A percentile compares a stretch with the other conserved stretches of the same genome.
These are phyloP conservation scores for Marronus borbonicus DNA, from an alignment of 2,888 invertebrate species.

Conservation along the genomic window DNA sequence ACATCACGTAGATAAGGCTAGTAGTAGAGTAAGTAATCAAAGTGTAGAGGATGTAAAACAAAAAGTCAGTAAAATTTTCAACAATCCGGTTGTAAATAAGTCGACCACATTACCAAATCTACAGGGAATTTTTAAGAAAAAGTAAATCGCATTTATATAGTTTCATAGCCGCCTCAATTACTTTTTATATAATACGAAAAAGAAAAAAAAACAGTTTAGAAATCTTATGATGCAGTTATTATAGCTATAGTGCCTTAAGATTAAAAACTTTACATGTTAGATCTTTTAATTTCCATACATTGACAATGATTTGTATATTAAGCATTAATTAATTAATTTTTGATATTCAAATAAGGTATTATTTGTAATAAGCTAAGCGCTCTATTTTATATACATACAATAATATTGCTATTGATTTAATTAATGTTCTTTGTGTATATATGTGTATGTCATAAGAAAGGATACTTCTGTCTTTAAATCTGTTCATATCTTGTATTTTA, in stretches of 20 bases:
- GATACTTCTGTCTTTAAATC: slow-evolving; percentile 13
- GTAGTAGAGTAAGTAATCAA: slow-evolving; percentile 67
- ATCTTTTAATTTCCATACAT: slow-evolving; percentile 16
- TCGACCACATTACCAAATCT: slow-evolving; percentile 68
- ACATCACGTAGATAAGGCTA: slow-evolving; percentile 55
- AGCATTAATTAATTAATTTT: slow-evolving; percentile 51
- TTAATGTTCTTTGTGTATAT: slow-evolving; percentile 29
- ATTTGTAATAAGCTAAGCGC: slow-evolving; percentile 9
- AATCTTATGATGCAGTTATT: slow-evolving; percentile 37
- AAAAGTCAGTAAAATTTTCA: slow-evolving; percentile 75
- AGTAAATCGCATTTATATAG: slow-evolving; percentile 60
- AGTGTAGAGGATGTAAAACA: slow-evolving; percentile 76
- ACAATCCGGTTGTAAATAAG: slow-evolving; percentile 68
- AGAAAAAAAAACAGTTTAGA: slow-evolving; percentile 16
- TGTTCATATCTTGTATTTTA: slow-evolving; percentile 40
- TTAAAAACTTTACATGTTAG: slow-evolving; percentile 29
- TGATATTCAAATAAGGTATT: slow-evolving; percentile 51
- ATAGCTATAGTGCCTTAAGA: slow-evolving; percentile 52
- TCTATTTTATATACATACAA: slow-evolving; percentile 50
- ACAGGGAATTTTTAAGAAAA: slow-evolving; percentile 71
- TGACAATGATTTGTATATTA: no score
- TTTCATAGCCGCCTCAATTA: slow-evolving; percentile 12
- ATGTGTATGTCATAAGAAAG: neutral
- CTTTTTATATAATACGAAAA: slow-evolving; percentile 18
- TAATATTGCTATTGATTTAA: slow-evolving; percentile 39